These are phyloP conservation scores for Pteronotus mesoamericanus DNA, from an alignment of 2,797 vertebrate species.

Conservation along the genomic window DNA sequence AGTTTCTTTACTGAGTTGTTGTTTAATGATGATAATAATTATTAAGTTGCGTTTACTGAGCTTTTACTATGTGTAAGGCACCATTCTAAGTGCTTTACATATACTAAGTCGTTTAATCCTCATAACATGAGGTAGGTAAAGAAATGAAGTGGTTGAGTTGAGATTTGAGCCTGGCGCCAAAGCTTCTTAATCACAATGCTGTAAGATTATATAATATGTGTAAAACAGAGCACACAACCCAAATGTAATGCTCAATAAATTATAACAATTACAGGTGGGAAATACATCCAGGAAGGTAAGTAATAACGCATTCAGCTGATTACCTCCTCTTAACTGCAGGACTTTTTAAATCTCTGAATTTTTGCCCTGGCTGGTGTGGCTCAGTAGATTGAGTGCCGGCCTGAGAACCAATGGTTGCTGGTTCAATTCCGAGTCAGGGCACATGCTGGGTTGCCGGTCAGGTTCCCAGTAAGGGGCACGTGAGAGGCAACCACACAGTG, in stretches of 20 bases:
- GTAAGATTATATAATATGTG: not conserved
- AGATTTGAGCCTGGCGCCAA: not conserved
- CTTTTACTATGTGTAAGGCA: not conserved
- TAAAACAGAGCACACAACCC: not conserved
- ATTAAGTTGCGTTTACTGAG: not conserved
- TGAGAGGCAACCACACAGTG: too few species aligned
- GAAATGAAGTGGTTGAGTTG: not conserved
- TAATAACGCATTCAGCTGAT: not conserved
- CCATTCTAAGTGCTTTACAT: not conserved
- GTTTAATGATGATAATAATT: not conserved
- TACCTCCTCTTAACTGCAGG: not conserved
- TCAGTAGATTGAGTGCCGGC: too few species aligned
- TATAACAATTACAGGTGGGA: not conserved
- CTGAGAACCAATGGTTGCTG: too few species aligned
- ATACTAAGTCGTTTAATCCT: not conserved
- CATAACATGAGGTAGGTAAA: not conserved
- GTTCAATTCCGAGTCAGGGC: too few species aligned
- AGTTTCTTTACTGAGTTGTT: not conserved
- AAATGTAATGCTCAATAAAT: not conserved
- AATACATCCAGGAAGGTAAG: not conserved
- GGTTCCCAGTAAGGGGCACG: too few species aligned
- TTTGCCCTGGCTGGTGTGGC: too few species aligned
- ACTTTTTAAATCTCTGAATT: not conserved
- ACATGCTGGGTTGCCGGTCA: too few species aligned
- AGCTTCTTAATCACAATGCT: not conserved